phyloP scores from a whole-genome alignment of 2,113 vertebrate genomes.

The Dipodomys spectabilis region DNA sequence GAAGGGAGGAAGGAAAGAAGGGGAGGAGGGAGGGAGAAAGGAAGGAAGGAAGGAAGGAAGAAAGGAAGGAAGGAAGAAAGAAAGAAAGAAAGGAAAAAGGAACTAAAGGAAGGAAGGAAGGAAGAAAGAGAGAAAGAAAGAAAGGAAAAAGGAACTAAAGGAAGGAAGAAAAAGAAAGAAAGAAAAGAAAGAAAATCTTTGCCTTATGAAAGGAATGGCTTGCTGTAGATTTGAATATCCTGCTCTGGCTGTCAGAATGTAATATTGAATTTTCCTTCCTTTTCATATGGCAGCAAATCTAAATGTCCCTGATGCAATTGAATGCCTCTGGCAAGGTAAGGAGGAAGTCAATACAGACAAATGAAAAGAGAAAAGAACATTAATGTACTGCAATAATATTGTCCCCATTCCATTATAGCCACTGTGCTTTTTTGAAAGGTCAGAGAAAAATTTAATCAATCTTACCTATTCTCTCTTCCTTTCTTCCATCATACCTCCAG shows the following conservation, averaged over 20 bases:
- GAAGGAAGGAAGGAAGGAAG: too few species aligned
- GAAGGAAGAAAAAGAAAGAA: neutral
- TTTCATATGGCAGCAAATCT: neutral
- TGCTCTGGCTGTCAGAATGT: neutral
- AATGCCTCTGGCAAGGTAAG: neutral
- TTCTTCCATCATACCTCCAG: neutral
- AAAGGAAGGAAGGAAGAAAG: too few species aligned
- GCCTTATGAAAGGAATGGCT: neutral
- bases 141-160: too few species aligned
- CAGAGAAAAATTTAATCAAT: slow-evolving; percentile 24
- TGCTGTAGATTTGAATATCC: neutral
- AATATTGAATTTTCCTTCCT: slow-evolving; percentile 21
- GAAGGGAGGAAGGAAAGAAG: too few species aligned
- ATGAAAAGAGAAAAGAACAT: neutral
- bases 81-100: too few species aligned
- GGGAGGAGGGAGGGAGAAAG: too few species aligned
- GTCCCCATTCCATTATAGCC: neutral
- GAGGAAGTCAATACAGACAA: neutral
- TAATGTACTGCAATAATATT: neutral
- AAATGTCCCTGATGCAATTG: neutral
- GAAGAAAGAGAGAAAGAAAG: too few species aligned
- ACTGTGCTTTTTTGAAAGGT: neutral
- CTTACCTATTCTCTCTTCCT: neutral
- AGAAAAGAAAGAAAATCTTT: neutral
- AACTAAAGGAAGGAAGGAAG: too few species aligned